A percentile compares a stretch with the other conserved stretches of the same genome.
phyloP scores from a whole-genome alignment of 2,888 invertebrate genomes.

The Muschampia plurimacula region DNA sequence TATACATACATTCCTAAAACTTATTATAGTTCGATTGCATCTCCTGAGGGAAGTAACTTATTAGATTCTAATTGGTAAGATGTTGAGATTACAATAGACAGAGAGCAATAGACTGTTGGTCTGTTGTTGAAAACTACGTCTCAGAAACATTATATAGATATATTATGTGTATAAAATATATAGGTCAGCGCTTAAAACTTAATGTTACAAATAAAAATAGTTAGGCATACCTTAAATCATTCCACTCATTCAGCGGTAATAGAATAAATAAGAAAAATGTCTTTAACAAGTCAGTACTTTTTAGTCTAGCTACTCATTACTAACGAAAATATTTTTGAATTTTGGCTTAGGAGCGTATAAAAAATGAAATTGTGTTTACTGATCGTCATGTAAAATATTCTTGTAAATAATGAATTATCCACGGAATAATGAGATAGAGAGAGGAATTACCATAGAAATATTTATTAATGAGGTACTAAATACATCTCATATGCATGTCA shows the following conservation, averaged over 20 bases:
- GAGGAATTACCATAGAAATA: constrained; percentile 44
- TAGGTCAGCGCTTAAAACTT: no score
- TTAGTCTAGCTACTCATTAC: neutral
- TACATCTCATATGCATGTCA: constrained; percentile 30
- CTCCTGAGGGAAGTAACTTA: neutral
- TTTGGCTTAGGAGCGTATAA: constrained; percentile 48
- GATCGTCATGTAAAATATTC: constrained; percentile 30
- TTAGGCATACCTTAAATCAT: no score
- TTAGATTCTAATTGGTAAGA: neutral
- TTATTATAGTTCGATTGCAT: constrained; percentile 40
- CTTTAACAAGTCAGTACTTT: no score
- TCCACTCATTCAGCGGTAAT: no score
- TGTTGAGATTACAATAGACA: neutral
- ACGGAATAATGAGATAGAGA: no score
- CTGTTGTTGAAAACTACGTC: no score
- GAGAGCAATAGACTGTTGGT: neutral
- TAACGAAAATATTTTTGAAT: constrained; percentile 38
- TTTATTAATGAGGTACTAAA: constrained; percentile 48
- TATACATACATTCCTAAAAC: constrained; percentile 37
- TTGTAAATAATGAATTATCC: constrained; percentile 42
- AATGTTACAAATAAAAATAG: no score
- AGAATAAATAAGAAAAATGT: no score
- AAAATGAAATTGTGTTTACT: constrained; percentile 46
- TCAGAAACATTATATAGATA: no score
- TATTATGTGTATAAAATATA: no score